Evolutionary conservation across 2,113 vertebrate species (phyloP).

Genomic region (Chrysochloris asiatica): DNA sequence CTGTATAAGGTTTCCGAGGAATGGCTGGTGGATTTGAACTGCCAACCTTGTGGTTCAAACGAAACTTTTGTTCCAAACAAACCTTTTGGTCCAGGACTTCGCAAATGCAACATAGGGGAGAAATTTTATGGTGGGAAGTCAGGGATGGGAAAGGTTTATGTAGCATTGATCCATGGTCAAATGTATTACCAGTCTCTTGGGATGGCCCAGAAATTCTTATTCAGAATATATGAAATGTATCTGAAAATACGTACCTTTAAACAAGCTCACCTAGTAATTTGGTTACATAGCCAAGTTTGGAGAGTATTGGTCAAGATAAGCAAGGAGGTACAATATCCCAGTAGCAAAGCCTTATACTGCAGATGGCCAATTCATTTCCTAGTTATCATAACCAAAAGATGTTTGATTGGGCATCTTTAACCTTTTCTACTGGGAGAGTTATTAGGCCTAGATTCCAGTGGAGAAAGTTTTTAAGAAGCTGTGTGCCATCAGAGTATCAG

Average conservation of each 20-base stretch:
- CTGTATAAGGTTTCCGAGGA: too few species aligned
- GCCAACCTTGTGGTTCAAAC: too few species aligned
- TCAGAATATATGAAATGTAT: not conserved
- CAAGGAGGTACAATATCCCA: not conserved
- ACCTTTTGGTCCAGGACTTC: too few species aligned
- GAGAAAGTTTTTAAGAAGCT: not conserved
- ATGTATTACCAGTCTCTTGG: not conserved
- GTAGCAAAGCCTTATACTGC: not conserved
- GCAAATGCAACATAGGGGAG: conserved; percentile 12
- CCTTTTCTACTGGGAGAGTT: not conserved
- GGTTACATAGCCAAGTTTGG: not conserved
- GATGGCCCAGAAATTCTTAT: not conserved
- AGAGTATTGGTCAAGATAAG: not conserved
- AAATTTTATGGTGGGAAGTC: not conserved
- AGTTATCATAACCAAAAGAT: not conserved
- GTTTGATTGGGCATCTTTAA: not conserved
- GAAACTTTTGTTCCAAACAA: too few species aligned
- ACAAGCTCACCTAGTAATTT: not conserved
- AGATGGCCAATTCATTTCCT: not conserved
- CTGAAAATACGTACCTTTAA: not conserved
- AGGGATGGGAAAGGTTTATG: not conserved
- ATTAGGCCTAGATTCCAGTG: not conserved
- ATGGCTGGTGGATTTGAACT: too few species aligned
- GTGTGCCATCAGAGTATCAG: not conserved
- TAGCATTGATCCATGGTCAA: not conserved